phyloP scores from a whole-genome alignment of 2,888 invertebrate species.

The Spisula solida region DNA sequence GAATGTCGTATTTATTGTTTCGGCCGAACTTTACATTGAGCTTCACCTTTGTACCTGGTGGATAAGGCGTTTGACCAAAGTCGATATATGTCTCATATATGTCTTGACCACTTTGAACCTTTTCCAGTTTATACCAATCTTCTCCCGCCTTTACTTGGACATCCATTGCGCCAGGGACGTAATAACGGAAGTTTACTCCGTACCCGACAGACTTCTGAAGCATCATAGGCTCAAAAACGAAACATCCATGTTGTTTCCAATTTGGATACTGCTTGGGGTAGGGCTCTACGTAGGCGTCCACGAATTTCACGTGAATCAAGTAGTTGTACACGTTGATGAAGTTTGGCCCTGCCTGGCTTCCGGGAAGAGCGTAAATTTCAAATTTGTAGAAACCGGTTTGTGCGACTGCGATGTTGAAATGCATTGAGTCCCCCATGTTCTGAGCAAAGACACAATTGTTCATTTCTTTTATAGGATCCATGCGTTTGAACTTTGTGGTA shows the following conservation, averaged over 20 bases:
- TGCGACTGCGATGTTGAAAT: conserved; percentile 79
- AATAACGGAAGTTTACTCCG: conserved; percentile 77
- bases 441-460: conserved; percentile 78
- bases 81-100: conserved; percentile 80
- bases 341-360: conserved; percentile 80
- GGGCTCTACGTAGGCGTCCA: conserved; percentile 73
- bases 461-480: conserved; percentile 79
- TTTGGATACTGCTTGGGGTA: conserved; percentile 83
- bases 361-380: conserved; percentile 82
- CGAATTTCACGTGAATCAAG: conserved; percentile 73
- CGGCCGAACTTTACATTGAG: conserved; percentile 81
- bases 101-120: conserved; percentile 67
- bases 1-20: conserved; percentile 79
- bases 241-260: conserved; percentile 82
- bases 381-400: conserved; percentile 82
- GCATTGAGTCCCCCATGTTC: conserved; percentile 74
- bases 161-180: conserved; percentile 78
- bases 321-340: conserved; percentile 83
- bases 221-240: conserved; percentile 79
- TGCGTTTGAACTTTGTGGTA: conserved; percentile 79
- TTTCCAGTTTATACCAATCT: conserved; percentile 80
- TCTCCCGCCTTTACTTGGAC: conserved; percentile 81
- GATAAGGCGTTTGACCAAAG: conserved; percentile 74
- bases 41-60: conserved; percentile 79
- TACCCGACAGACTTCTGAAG: conserved; percentile 76